Evolutionary conservation across 2,797 vertebrate species (phyloP).

Genomic region (Pteronotus mesoamericanus): DNA sequence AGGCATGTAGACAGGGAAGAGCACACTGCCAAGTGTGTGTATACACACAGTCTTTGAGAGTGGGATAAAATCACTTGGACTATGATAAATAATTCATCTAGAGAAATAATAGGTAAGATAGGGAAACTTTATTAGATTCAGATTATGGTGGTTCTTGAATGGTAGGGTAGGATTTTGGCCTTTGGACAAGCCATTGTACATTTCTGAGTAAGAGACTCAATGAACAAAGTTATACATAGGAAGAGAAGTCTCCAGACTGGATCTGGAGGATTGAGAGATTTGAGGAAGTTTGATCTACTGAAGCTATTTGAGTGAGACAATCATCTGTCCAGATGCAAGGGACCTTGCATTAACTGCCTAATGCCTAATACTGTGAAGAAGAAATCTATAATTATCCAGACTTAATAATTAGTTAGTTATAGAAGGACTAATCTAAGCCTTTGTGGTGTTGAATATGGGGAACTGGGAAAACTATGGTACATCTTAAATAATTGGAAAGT

Average conservation of each 20-base stretch:
- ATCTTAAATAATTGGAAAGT: conserved; percentile 8
- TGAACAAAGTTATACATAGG: background rate
- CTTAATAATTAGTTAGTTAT: conserved; percentile 20
- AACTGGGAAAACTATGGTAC: background rate
- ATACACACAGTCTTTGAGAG: background rate
- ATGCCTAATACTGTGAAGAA: background rate
- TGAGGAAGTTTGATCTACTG: background rate
- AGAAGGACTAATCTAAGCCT: background rate
- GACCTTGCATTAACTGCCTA: background rate
- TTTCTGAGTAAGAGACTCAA: conserved; percentile 9
- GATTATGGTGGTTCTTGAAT: background rate
- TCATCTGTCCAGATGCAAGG: background rate
- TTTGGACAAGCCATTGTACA: background rate
- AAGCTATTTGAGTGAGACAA: background rate
- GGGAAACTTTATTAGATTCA: background rate
- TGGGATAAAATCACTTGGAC: background rate
- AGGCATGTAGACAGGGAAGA: background rate
- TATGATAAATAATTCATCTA: background rate
- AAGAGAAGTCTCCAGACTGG: background rate
- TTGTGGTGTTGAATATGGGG: background rate
- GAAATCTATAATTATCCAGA: background rate
- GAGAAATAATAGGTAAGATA: conserved; percentile 4
- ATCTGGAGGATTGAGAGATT: background rate
- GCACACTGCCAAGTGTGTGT: background rate
- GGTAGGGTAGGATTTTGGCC: background rate